Conservation (phyloP, 2,797 vertebrate species). For the Catamblyrhynchus diadema region DNA sequence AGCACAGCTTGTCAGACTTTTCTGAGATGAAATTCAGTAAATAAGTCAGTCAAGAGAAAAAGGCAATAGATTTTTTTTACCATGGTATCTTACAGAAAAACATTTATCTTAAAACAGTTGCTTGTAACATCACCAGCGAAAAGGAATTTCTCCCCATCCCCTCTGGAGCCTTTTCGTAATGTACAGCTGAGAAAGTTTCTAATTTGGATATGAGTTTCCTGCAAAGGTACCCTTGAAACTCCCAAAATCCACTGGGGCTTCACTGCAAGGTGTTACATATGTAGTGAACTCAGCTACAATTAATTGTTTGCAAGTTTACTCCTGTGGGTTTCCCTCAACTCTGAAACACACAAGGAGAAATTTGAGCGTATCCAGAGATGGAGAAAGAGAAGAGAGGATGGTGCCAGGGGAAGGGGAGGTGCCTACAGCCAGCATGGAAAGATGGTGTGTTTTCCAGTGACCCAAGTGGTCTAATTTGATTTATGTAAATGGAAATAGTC, state of each 20-base stretch:
- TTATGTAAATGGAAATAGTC: not conserved
- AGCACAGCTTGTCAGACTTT: not conserved
- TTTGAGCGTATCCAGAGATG: too few relatives aligned
- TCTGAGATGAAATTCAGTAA: not conserved
- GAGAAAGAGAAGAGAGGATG: not conserved
- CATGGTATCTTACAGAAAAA: not conserved
- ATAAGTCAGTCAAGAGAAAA: not conserved
- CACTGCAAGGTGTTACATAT: not conserved
- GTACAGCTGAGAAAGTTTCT: not conserved
- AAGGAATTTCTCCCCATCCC: not conserved
- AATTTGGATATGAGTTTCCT: not conserved
- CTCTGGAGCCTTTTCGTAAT: not conserved
- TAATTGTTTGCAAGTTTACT: not conserved
- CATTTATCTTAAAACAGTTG: not conserved
- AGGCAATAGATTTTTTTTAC: not conserved
- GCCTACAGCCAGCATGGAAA: not conserved
- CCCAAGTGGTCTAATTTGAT: not conserved
- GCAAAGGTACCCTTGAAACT: not conserved
- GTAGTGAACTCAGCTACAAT: not conserved
- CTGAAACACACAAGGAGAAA: not conserved
- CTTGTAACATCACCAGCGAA: not conserved
- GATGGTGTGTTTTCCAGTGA: rapidly evolving
- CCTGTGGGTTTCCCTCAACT: not conserved
- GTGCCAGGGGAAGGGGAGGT: not conserved
- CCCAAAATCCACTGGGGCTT: not conserved